These are phyloP conservation scores for Aspidiotus rigidus DNA, from an alignment of 2,888 invertebrate species.

Conservation along the genomic window DNA sequence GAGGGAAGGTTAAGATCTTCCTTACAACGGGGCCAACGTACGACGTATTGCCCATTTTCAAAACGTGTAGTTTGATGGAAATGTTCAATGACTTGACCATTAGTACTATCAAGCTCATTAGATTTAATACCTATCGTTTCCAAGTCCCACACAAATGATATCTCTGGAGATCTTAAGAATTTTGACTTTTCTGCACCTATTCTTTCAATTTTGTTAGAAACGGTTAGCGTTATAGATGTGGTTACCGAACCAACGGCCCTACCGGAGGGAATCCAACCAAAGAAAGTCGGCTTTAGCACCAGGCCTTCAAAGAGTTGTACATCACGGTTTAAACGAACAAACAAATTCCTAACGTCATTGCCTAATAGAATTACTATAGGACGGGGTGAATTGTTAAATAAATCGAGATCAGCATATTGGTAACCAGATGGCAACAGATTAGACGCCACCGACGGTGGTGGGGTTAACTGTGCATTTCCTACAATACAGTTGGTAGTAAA, in stretches of 20 bases:
- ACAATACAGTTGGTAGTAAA: constrained; percentile 1
- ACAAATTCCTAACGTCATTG: not conserved
- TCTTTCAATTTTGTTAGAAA: not conserved
- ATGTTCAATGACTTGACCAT: no score
- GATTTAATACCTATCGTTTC: no score
- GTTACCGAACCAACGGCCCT: not conserved
- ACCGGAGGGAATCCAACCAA: not conserved
- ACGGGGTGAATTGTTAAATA: not conserved
- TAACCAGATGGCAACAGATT: not conserved
- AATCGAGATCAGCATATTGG: not conserved
- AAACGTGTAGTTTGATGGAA: no score
- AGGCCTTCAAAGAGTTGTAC: not conserved
- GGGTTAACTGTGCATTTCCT: not conserved
- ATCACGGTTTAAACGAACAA: constrained; percentile 1
- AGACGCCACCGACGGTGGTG: constrained; percentile 4
- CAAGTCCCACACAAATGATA: not conserved
- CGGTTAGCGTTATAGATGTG: not conserved
- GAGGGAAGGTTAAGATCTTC: no score
- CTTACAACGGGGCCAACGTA: no score
- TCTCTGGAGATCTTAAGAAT: not conserved
- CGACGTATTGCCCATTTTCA: no score
- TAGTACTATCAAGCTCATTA: no score
- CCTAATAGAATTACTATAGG: not conserved
- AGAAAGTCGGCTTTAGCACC: not conserved
- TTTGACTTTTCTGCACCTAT: not conserved